Evolutionary conservation across 2,888 invertebrate species (phyloP).

Genomic region (Macrophya annulata): DNA sequence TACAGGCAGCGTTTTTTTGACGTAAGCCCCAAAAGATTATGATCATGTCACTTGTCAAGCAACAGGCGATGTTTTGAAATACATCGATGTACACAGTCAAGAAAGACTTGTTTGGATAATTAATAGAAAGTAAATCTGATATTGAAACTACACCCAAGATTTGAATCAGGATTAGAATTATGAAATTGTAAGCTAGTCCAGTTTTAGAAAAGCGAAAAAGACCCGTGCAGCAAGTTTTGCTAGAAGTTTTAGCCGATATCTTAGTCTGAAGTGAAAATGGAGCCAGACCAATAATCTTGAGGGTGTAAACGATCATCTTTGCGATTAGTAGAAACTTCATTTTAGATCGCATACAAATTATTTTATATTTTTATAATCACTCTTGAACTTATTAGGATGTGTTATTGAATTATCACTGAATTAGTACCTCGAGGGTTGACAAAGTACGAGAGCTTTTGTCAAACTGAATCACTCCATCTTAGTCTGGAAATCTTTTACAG

Average conservation of each 20-base stretch:
- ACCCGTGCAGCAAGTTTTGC: background rate
- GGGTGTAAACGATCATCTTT: background rate
- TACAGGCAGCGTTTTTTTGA: background rate
- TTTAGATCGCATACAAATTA: background rate
- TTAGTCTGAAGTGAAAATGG: background rate
- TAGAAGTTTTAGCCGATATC: background rate
- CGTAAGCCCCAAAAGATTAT: background rate
- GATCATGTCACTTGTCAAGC: background rate
- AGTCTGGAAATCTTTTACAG: background rate
- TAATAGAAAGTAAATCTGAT: background rate
- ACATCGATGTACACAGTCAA: background rate
- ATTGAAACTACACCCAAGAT: background rate
- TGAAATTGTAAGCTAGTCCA: slow-evolving; percentile 18
- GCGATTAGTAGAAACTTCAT: background rate
- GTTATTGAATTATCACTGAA: background rate
- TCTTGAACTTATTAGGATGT: background rate
- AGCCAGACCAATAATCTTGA: slow-evolving; percentile 27
- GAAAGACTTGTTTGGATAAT: background rate
- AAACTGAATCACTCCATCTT: background rate
- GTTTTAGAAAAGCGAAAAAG: background rate
- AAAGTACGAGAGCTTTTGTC: background rate
- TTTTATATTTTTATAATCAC: background rate
- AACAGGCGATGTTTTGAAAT: background rate
- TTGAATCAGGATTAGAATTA: background rate
- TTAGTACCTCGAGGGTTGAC: background rate